phyloP scores from a whole-genome alignment of 2,797 vertebrate species.

The Cyprinella venusta region DNA sequence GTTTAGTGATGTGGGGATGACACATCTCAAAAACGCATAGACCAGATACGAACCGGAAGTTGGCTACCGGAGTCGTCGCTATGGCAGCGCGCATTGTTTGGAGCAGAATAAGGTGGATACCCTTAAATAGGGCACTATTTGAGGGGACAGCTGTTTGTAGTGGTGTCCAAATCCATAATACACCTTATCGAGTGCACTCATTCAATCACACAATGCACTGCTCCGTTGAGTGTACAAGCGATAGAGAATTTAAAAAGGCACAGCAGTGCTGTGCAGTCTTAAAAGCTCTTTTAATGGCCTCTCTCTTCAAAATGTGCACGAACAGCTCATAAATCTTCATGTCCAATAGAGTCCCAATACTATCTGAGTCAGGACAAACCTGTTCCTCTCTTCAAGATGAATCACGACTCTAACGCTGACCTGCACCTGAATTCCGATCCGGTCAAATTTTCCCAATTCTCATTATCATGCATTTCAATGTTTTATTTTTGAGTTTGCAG shows the following conservation, averaged over 20 bases:
- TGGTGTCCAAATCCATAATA: neutral
- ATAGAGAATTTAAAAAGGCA: neutral
- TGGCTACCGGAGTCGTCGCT: no score
- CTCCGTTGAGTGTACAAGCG: neutral
- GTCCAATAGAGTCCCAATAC: no score
- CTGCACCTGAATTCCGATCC: neutral
- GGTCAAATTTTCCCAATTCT: neutral
- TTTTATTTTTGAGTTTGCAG: neutral
- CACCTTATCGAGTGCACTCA: neutral
- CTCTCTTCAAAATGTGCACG: neutral
- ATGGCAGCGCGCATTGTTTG: no score
- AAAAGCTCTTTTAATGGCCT: neutral
- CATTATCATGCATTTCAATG: neutral
- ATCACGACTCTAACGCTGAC: neutral
- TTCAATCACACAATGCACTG: neutral
- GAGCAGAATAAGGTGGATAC: neutral
- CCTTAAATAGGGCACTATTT: neutral
- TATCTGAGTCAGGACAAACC: neutral
- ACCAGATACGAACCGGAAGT: no score
- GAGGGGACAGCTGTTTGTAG: neutral
- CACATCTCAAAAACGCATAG: no score
- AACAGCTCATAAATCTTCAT: conserved; percentile 2
- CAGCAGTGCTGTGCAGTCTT: neutral
- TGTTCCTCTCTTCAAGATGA: neutral
- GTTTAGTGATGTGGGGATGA: no score